These are phyloP conservation scores for Microcebus ravelobensis DNA, from an alignment of 2,113 vertebrate genomes.

Conservation along the genomic window DNA sequence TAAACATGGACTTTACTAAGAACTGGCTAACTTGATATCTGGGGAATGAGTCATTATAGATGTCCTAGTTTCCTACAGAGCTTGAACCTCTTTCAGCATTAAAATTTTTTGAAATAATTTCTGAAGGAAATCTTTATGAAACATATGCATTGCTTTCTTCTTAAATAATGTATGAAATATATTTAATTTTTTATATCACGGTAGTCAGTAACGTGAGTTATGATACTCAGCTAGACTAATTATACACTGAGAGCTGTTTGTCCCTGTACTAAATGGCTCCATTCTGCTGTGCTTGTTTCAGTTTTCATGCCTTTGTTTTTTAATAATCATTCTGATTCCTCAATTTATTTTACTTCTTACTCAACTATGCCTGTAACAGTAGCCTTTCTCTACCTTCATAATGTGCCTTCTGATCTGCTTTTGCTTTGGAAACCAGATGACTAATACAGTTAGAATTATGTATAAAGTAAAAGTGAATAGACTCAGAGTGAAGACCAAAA, in stretches of 20 bases:
- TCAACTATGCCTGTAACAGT: not conserved
- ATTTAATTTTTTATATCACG: constrained; percentile 37
- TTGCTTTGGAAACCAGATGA: not conserved
- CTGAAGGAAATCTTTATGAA: constrained; percentile 49
- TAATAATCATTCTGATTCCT: not conserved
- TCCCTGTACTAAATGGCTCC: not conserved
- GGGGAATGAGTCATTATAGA: constrained; percentile 19
- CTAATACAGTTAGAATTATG: not conserved
- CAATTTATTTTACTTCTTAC: not conserved
- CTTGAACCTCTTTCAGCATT: constrained; percentile 17
- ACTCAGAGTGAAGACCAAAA: not conserved
- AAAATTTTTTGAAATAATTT: constrained; percentile 40
- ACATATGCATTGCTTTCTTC: not conserved
- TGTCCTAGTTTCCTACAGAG: constrained; percentile 23
- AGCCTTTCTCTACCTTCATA: not conserved
- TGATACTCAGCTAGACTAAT: not conserved
- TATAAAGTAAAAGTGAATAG: not conserved
- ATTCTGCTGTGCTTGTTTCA: not conserved
- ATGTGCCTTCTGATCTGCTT: not conserved
- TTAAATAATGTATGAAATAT: constrained; percentile 36
- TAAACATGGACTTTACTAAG: constrained; percentile 45
- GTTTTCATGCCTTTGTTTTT: constrained; percentile 29
- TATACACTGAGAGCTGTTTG: not conserved
- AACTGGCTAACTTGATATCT: constrained; percentile 36
- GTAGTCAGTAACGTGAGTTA: not conserved